phyloP scores from a whole-genome alignment of 2,113 vertebrate genomes.

The Hyaena hyaena region DNA sequence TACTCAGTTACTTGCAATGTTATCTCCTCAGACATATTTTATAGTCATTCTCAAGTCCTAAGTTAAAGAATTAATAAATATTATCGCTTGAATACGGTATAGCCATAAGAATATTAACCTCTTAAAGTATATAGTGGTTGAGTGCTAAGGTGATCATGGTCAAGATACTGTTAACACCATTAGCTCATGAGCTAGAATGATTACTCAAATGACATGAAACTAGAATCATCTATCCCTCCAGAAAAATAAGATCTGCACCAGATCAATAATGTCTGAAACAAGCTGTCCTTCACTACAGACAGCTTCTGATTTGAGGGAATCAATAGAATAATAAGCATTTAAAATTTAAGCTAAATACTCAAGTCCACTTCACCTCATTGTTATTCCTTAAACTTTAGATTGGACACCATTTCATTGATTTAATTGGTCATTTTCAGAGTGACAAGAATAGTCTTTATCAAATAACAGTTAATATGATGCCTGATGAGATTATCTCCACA shows the following conservation, averaged over 20 bases:
- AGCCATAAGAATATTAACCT: not conserved
- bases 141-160: not conserved
- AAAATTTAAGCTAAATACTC: constrained; percentile 26
- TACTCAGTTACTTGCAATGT: not conserved
- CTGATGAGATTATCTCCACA: constrained; percentile 56
- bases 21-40: not conserved
- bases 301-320: not conserved
- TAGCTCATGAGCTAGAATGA: not conserved
- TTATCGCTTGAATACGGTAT: not conserved
- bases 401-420: constrained; percentile 49
- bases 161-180: not conserved
- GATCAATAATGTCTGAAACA: not conserved
- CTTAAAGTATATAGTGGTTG: not conserved
- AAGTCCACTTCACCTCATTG: not conserved
- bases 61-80: not conserved
- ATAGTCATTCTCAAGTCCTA: not conserved
- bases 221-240: not conserved
- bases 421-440: constrained; percentile 64
- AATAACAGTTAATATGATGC: constrained; percentile 64
- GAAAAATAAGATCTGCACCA: not conserved
- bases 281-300: not conserved
- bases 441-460: constrained; percentile 66
- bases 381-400: constrained; percentile 53
- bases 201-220: not conserved
- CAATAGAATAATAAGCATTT: not conserved